Evolutionary conservation across 2,888 invertebrate genomes (phyloP).

Genomic region (Caenorhabditis auriculariae): DNA sequence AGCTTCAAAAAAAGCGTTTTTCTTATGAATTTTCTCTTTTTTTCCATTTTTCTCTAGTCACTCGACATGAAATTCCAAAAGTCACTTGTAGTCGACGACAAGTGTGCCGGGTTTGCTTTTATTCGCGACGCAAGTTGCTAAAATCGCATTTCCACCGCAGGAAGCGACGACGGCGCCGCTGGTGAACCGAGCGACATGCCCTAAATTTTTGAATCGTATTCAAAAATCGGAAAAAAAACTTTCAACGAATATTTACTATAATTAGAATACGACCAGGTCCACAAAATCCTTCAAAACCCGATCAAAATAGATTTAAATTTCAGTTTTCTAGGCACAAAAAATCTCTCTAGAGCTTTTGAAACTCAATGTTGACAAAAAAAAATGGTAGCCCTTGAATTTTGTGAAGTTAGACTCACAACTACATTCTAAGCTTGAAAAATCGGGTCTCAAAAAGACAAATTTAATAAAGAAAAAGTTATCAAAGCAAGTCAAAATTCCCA

Average conservation of each 20-base stretch:
- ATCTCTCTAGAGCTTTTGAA: neutral
- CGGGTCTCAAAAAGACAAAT: no score
- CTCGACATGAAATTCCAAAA: neutral
- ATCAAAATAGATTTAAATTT: neutral
- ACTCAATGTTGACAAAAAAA: no score
- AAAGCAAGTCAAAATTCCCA: no score
- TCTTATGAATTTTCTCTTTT: conserved; percentile 1
- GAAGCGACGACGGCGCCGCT: conserved; percentile 65
- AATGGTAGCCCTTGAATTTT: no score
- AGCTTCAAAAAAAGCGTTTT: neutral
- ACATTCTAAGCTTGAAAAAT: no score
- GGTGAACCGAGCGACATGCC: conserved; percentile 66
- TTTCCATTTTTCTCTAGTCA: neutral
- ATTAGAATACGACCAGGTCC: no score
- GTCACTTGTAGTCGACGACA: conserved; percentile 73
- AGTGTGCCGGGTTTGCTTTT: conserved; percentile 31
- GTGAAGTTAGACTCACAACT: no score
- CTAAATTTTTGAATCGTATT: no score
- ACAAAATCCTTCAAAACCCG: no score
- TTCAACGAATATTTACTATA: no score
- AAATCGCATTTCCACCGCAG: conserved; percentile 64
- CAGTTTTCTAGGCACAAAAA: neutral
- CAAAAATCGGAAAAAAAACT: no score
- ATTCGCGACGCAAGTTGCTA: conserved; percentile 65
- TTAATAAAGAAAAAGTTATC: no score